phyloP scores from a whole-genome alignment of 2,797 vertebrate species.

The Phoeniculus purpureus region DNA sequence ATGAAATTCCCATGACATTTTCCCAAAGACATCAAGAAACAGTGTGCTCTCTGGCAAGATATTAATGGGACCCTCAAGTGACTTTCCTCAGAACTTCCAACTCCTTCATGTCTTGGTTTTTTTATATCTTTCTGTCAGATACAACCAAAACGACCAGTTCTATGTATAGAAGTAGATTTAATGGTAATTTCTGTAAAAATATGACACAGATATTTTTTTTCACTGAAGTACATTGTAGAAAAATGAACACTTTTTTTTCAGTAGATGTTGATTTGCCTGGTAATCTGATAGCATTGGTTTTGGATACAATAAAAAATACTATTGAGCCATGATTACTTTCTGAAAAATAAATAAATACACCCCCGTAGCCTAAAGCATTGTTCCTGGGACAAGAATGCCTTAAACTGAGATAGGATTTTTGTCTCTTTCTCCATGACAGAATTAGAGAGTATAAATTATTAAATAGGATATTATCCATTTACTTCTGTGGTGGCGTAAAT shows the following conservation, averaged over 20 bases:
- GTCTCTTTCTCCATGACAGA: not conserved
- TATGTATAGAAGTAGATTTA: not conserved
- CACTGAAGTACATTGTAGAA: not conserved
- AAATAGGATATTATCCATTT: accelerated
- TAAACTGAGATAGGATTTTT: not conserved
- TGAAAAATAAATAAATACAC: not conserved
- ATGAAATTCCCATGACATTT: not conserved
- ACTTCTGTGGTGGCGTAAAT: not conserved
- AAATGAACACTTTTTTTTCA: not conserved
- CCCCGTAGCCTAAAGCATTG: accelerated
- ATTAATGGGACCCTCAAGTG: not conserved
- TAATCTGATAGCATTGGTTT: not conserved
- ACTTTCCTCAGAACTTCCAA: not conserved
- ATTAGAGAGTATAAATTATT: not conserved
- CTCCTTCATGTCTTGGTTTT: not conserved
- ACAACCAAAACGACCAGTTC: not conserved
- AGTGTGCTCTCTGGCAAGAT: not conserved
- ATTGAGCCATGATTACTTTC: not conserved
- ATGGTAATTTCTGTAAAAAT: not conserved
- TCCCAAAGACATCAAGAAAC: not conserved
- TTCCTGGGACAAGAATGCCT: not conserved
- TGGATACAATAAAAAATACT: not conserved
- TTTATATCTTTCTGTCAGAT: not conserved
- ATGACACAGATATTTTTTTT: accelerated
- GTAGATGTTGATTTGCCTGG: not conserved